These are phyloP conservation scores for Prosopocoilus inquinatus DNA, from an alignment of 2,888 invertebrate genomes.

Conservation along the genomic window DNA sequence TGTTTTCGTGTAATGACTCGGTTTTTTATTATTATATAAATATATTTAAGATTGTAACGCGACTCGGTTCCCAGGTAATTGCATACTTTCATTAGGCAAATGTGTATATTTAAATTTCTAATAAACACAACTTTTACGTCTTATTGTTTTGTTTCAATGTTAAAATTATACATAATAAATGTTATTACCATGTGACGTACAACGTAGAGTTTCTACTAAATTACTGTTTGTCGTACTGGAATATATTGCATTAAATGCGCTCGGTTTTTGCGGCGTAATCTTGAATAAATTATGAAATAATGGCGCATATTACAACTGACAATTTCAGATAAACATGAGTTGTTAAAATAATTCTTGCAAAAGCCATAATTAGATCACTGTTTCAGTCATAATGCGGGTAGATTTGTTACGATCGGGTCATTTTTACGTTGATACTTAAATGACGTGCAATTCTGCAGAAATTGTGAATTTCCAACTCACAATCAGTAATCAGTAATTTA, in stretches of 20 bases:
- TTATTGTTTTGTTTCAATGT: constrained; percentile 19
- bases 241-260: not conserved
- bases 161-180: constrained; percentile 22
- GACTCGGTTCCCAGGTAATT: constrained; percentile 28
- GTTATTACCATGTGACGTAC: constrained; percentile 21
- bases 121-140: constrained; percentile 18
- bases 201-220: constrained; percentile 20
- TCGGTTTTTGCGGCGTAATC: not conserved
- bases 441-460: too few relatives aligned
- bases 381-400: too few relatives aligned
- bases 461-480: too few relatives aligned
- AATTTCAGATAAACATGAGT: constrained; percentile 1
- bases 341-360: too few relatives aligned
- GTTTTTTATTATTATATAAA: not conserved
- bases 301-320: not conserved
- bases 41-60: constrained; percentile 2
- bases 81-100: constrained; percentile 35
- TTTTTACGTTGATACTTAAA: too few relatives aligned
- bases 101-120: constrained; percentile 34
- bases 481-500: too few relatives aligned
- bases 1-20: not conserved
- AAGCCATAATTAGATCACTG: too few relatives aligned
- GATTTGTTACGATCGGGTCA: too few relatives aligned
- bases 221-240: constrained; percentile 14
- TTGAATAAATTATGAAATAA: constrained; percentile 2